Percentiles rank a stretch among this genome's conserved stretches.
Evolutionary conservation across 2,797 vertebrate species (phyloP).

Genomic region (Xiphorhynchus erythropygius): DNA sequence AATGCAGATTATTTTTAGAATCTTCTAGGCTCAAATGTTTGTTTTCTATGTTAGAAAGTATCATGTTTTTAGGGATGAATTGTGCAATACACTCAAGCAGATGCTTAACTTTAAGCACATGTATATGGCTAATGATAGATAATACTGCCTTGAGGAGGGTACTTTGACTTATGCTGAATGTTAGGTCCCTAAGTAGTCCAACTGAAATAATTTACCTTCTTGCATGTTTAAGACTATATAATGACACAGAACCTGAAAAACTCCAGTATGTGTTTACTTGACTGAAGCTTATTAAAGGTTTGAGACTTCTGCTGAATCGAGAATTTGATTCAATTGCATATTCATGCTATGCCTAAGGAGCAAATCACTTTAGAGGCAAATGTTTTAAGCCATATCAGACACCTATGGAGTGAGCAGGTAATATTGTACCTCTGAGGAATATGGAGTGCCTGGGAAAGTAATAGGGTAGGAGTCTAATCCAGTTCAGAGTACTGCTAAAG

Average conservation of each 20-base stretch:
- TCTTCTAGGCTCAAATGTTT: not conserved
- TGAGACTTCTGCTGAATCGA: not conserved
- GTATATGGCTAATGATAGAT: not conserved
- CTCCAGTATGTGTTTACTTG: not conserved
- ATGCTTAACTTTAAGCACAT: not conserved
- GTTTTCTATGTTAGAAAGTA: not conserved
- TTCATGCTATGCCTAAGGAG: not conserved
- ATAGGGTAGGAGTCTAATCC: not conserved
- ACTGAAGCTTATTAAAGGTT: not conserved
- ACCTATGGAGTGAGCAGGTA: not conserved
- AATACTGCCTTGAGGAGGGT: not conserved
- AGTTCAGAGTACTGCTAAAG: not conserved
- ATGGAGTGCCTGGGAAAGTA: not conserved
- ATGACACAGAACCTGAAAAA: not conserved
- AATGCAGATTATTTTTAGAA: not conserved
- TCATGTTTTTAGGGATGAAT: not conserved
- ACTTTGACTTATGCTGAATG: not conserved
- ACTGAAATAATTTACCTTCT: not conserved
- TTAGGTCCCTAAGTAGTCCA: not conserved
- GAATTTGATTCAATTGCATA: slow-evolving; percentile 13
- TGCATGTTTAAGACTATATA: not conserved
- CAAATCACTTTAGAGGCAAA: not conserved
- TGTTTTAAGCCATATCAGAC: not conserved
- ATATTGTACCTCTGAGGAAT: not conserved
- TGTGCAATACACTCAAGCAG: not conserved